Evolutionary conservation across 2,888 invertebrate genomes (phyloP), one percentile per base, ranked within the genome.

Genomic region (Temnothorax rugatulus): DNA sequence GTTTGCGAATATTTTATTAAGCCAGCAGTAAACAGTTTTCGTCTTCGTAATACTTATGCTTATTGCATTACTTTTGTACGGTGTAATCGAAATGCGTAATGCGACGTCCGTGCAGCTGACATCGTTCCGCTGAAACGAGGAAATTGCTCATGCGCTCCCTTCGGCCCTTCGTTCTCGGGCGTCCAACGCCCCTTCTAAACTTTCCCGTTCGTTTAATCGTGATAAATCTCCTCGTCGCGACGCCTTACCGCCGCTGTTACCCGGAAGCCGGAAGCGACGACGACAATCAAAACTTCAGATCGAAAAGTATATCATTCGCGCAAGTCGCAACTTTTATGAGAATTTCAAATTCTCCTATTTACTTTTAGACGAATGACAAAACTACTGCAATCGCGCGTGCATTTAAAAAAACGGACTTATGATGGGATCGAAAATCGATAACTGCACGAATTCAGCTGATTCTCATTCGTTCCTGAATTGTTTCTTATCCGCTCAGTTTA

Each of bases 201-300:
- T 82, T 75, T 64, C 44, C n/a, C 63, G 54, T 44, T 82, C 64
- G 64, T 82, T 82, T 75, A 64, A 75, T 54, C 75, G 47, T 50
- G 69, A 82, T 82, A 74, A 82, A 82, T 82, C 41, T 75, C 47
- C 44, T 29, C 63, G 61, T 73, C 63, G 73, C 52, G 74, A 34
- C 82, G 82, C 13, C 52, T 64, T 64, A 41, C 74, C 41, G n/a
- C 34, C 25, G 41, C n/a, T 18, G 61, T 25, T 75, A 52, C n/a
- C 52, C 38, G 44, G 44, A 66, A 64, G 38, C 54, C 29, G 54
- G 44, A 76, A 66, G 41, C 66, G 66, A 50, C 68, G 64, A 77
- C 76, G 68, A 57, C 68, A 68, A 77, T 77, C 77, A 57, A 44
- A 34, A 77, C 44, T 68, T 68, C 15, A 68, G 34, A 77, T 77